Conservation (phyloP, 2,113 vertebrate genomes). For the Serinus canaria region DNA sequence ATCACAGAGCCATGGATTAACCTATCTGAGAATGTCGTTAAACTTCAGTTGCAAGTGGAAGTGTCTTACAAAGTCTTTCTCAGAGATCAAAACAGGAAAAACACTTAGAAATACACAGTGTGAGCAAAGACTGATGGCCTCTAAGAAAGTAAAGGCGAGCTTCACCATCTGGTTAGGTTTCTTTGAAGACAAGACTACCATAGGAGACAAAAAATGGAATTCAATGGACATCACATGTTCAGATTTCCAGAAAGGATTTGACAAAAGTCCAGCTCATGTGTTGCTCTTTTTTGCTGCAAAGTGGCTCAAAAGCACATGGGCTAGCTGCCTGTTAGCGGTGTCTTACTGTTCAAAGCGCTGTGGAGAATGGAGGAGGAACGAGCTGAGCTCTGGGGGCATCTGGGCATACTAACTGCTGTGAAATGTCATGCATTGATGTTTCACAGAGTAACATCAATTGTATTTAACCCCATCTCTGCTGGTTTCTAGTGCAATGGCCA, state of each 20-base stretch:
- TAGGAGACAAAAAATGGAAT: conserved; percentile 36
- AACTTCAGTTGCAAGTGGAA: conserved; percentile 30
- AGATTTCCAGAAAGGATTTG: conserved; percentile 39
- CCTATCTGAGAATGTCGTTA: conserved; percentile 10
- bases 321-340: conserved; percentile 25
- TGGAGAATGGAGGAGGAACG: conserved; percentile 51
- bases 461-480: conserved; percentile 13
- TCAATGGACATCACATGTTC: conserved; percentile 45
- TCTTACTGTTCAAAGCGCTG: conserved; percentile 48
- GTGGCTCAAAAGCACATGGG: conserved; percentile 44
- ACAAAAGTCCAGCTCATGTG: conserved; percentile 37
- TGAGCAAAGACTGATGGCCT: conserved; percentile 45
- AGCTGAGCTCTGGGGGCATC: conserved; percentile 31
- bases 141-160: conserved; percentile 34
- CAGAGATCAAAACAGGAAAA: conserved; percentile 54
- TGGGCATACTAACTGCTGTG: conserved; percentile 44
- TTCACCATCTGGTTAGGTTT: conserved; percentile 26
- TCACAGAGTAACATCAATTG: background rate
- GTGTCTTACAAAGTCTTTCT: conserved; percentile 41
- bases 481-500: background rate
- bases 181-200: conserved; percentile 51
- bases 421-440: conserved; percentile 48
- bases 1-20: background rate
- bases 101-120: conserved; percentile 58
- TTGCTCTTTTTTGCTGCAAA: conserved; percentile 47